These are phyloP conservation scores for Meteorus colon DNA, from an alignment of 2,888 invertebrate species.

Conservation along the genomic window DNA sequence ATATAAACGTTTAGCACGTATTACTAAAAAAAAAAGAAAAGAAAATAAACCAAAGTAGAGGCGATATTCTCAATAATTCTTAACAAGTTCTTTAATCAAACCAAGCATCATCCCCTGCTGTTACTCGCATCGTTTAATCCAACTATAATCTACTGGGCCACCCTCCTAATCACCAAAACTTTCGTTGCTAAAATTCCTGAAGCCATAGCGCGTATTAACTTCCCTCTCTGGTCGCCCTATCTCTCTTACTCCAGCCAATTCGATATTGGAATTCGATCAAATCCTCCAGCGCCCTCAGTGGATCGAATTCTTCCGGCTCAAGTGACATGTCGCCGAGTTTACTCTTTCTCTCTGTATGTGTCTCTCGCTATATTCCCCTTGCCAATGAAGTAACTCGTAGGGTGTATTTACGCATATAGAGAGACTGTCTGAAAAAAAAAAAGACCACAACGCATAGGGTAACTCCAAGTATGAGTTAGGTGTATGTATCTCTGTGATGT, in stretches of 20 bases:
- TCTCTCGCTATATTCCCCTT: slow-evolving; percentile 12
- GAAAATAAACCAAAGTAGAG: neutral
- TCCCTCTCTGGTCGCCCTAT: slow-evolving; percentile 23
- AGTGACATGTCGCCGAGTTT: slow-evolving; percentile 71
- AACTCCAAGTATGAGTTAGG: slow-evolving; percentile 33
- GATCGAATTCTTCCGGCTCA: slow-evolving; percentile 72
- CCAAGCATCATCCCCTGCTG: slow-evolving; percentile 17
- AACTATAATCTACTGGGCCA: slow-evolving; percentile 20
- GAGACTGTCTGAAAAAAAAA: slow-evolving; percentile 6
- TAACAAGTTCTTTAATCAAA: slow-evolving; percentile 42
- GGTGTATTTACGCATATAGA: neutral
- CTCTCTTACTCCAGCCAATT: slow-evolving; percentile 59
- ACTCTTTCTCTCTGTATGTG: slow-evolving; percentile 53
- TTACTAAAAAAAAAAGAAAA: neutral
- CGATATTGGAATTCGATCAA: slow-evolving; percentile 71
- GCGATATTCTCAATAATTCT: slow-evolving; percentile 13
- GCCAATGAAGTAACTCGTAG: slow-evolving; percentile 4
- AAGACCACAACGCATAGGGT: slow-evolving; percentile 6
- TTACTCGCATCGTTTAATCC: slow-evolving; percentile 35
- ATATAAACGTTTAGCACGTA: no score
- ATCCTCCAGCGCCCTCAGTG: slow-evolving; percentile 60
- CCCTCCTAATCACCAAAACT: slow-evolving; percentile 49
- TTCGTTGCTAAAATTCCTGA: slow-evolving; percentile 55
- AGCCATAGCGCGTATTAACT: slow-evolving; percentile 44
- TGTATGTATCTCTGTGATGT: slow-evolving; percentile 28